phyloP scores from a whole-genome alignment of 2,888 invertebrate species.

The Hesperia comma region DNA sequence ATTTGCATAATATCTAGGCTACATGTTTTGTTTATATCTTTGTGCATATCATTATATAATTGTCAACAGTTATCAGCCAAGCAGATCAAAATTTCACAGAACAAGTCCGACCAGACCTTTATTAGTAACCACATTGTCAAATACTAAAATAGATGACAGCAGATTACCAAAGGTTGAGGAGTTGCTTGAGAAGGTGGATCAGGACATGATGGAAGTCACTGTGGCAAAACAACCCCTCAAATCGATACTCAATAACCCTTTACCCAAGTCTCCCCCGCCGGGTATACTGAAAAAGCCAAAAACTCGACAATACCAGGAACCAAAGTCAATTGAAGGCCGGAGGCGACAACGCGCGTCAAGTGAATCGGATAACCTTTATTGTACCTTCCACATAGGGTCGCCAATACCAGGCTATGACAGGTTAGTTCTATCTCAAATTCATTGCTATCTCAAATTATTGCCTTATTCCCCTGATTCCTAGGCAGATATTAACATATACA shows the following conservation, averaged over 20 bases:
- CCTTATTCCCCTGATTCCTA: neutral
- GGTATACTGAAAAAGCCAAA: conserved; percentile 78
- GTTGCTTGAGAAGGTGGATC: conserved; percentile 73
- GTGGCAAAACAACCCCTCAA: conserved; percentile 72
- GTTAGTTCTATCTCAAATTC: conserved; percentile 52
- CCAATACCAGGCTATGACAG: conserved; percentile 70
- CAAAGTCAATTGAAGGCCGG: conserved; percentile 65
- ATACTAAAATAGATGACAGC: conserved; percentile 70
- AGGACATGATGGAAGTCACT: conserved; percentile 72
- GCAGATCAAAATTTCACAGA: conserved; percentile 68
- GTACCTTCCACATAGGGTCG: conserved; percentile 60
- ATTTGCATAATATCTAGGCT: neutral
- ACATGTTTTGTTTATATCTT: neutral
- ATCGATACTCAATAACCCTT: conserved; percentile 77
- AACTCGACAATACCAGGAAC: conserved; percentile 60
- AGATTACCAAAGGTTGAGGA: conserved; percentile 78
- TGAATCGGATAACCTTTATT: conserved; percentile 77
- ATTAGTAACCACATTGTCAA: conserved; percentile 70
- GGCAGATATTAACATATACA: neutral
- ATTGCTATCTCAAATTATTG: neutral
- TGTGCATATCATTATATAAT: conserved; percentile 5
- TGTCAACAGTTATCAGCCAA: conserved; percentile 63
- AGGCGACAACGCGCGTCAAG: conserved; percentile 77
- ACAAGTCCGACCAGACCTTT: conserved; percentile 68
- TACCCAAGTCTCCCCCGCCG: conserved; percentile 68